Evolutionary conservation across 2,797 vertebrate species (phyloP).

Genomic region (Pempheris klunzingeri): DNA sequence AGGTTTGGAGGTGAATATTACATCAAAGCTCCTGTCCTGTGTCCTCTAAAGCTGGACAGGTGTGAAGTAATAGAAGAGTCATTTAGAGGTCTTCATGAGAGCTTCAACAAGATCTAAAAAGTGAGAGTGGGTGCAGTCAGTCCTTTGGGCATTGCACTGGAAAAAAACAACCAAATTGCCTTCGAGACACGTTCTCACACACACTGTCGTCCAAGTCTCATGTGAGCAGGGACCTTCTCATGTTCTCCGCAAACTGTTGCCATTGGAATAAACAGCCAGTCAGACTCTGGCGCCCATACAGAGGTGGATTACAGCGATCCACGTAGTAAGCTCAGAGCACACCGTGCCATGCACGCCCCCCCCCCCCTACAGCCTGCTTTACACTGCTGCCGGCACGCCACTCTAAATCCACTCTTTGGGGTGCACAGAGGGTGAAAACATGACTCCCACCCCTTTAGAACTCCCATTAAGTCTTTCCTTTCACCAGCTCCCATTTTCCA

Average conservation of each 20-base stretch:
- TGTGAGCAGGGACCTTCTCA: constrained; percentile 57
- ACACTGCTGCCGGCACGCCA: constrained; percentile 51
- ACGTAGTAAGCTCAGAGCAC: constrained; percentile 57
- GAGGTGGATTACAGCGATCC: constrained; percentile 70
- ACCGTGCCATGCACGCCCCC: constrained; percentile 44
- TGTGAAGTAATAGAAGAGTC: neutral
- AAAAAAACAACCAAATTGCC: constrained; percentile 28
- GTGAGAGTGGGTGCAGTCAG: neutral
- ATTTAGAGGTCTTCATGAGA: neutral
- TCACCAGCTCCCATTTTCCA: constrained; percentile 67
- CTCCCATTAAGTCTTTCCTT: constrained; percentile 70
- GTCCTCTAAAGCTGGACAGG: constrained; percentile 14
- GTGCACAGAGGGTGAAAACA: constrained; percentile 52
- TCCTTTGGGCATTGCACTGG: constrained; percentile 17
- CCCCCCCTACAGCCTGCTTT: constrained; percentile 44
- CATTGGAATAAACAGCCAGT: constrained; percentile 59
- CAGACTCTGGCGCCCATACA: constrained; percentile 63
- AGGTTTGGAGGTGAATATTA: constrained; percentile 41
- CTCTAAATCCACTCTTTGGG: constrained; percentile 62
- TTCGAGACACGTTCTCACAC: constrained; percentile 40
- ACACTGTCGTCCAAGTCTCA: constrained; percentile 32
- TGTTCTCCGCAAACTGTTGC: constrained; percentile 58
- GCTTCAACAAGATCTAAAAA: neutral
- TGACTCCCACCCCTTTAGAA: constrained; percentile 52
- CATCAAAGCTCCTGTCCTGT: constrained; percentile 51